Conservation (phyloP, 2,113 vertebrate species). For the Dasyornis broadbenti region DNA sequence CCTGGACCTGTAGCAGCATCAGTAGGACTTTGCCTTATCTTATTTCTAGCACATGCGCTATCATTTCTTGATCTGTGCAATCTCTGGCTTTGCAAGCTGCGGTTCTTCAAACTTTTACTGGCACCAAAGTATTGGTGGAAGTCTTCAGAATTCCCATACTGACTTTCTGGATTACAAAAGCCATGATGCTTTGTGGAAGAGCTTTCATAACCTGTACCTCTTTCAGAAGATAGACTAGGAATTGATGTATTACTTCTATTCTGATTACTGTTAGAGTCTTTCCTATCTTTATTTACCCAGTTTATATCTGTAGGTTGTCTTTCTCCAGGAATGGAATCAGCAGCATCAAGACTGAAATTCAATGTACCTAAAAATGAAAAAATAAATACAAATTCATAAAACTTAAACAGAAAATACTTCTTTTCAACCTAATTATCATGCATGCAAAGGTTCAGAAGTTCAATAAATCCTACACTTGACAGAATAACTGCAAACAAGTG, state of each 20-base stretch:
- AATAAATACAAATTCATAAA: not conserved
- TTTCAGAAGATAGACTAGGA: constrained; percentile 66
- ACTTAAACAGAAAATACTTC: not conserved
- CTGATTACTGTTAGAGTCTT: constrained; percentile 70
- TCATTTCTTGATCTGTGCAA: constrained; percentile 78
- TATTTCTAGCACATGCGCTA: constrained; percentile 46
- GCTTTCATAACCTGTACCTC: constrained; percentile 55
- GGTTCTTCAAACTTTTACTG: constrained; percentile 69
- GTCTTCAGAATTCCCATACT: constrained; percentile 59
- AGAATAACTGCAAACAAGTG: not conserved
- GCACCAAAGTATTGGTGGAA: constrained; percentile 65
- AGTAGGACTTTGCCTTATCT: constrained; percentile 46
- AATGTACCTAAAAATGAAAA: constrained; percentile 62
- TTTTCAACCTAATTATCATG: not conserved
- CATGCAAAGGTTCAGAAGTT: not conserved
- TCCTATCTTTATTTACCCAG: constrained; percentile 72
- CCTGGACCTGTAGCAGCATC: constrained; percentile 33
- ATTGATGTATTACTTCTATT: constrained; percentile 64
- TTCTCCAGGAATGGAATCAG: constrained; percentile 73
- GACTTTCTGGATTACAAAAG: constrained; percentile 58
- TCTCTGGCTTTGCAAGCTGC: constrained; percentile 69
- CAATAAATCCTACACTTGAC: not conserved
- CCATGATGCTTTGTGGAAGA: constrained; percentile 51
- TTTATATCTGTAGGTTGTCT: constrained; percentile 64
- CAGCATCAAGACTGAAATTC: constrained; percentile 76